Percentiles rank a stretch among this genome's conserved stretches.
These are phyloP conservation scores for Drosophila robusta DNA, from an alignment of 2,888 invertebrate genomes.

Conservation along the genomic window DNA sequence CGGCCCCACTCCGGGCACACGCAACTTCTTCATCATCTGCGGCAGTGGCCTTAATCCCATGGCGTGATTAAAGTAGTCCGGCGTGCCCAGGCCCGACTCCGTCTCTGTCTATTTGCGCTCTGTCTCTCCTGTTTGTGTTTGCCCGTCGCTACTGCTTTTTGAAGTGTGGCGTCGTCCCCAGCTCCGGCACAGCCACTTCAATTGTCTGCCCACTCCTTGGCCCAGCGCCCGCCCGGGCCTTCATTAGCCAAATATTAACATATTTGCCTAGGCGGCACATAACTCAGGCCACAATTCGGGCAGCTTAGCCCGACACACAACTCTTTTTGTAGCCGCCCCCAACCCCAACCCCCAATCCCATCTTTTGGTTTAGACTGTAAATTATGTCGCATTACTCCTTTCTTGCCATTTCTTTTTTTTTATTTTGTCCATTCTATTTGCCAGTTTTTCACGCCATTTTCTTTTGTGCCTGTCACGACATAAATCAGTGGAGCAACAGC, in stretches of 20 bases:
- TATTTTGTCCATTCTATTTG: conserved; percentile 27
- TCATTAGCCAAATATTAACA: conserved; percentile 80
- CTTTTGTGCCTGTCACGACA: conserved; percentile 40
- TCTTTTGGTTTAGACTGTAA: conserved; percentile 50
- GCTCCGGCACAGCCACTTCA: conserved; percentile 56
- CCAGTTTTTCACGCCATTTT: conserved; percentile 58
- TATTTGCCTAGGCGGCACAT: conserved; percentile 67
- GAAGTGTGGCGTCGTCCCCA: conserved; percentile 43
- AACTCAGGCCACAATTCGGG: conserved; percentile 66
- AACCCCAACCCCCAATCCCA: conserved; percentile 1
- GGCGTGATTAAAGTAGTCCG: conserved; percentile 81
- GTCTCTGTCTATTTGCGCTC: conserved; percentile 33
- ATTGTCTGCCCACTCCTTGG: conserved; percentile 52
- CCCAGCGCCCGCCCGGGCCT: conserved; percentile 28
- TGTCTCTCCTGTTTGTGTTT: conserved; percentile 46
- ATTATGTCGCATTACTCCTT: conserved; percentile 68
- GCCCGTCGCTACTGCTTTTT: conserved; percentile 45
- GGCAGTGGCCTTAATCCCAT: conserved; percentile 73
- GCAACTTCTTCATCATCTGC: conserved; percentile 80
- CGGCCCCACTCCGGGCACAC: conserved; percentile 53
- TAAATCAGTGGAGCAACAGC: conserved; percentile 59
- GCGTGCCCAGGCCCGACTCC: conserved; percentile 36
- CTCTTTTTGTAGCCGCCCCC: conserved; percentile 37
- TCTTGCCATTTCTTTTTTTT: conserved; percentile 4
- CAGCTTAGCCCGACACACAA: conserved; percentile 42